Percentiles rank a stretch among this genome's conserved stretches.
phyloP scores from a whole-genome alignment of 2,797 vertebrate species.

The Poeciliopsis infans region DNA sequence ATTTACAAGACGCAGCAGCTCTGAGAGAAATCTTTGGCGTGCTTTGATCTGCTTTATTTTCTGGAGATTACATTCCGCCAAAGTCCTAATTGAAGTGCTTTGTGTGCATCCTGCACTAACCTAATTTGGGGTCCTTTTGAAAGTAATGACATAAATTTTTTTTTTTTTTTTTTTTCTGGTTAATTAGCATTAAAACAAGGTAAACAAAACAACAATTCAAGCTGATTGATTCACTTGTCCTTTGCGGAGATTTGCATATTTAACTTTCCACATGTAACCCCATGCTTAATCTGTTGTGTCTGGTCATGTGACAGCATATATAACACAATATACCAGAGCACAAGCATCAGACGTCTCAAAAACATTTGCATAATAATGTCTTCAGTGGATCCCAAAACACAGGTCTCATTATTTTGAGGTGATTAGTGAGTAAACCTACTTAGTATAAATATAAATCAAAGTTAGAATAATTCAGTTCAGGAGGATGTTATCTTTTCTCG shows the following conservation, averaged over 20 bases:
- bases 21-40: constrained; percentile 1
- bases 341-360: background rate
- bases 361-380: constrained; percentile 2
- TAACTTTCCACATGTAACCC: background rate
- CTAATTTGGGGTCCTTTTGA: background rate
- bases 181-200: background rate
- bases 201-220: background rate
- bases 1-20: constrained; percentile 6
- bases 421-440: background rate
- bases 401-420: background rate
- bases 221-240: background rate
- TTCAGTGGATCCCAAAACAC: background rate
- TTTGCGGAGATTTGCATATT: background rate
- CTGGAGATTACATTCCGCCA: constrained; percentile 11
- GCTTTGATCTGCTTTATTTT: constrained; percentile 23
- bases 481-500: background rate
- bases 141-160: constrained; percentile 1
- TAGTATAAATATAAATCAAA: background rate
- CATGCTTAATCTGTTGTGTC: background rate
- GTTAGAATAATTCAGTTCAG: background rate
- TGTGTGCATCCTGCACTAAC: background rate
- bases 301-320: background rate
- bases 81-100: constrained; percentile 6
- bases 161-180: background rate
- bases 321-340: background rate